Conservation (phyloP, 2,888 invertebrate genomes). For the Nesidiocoris tenuis region DNA sequence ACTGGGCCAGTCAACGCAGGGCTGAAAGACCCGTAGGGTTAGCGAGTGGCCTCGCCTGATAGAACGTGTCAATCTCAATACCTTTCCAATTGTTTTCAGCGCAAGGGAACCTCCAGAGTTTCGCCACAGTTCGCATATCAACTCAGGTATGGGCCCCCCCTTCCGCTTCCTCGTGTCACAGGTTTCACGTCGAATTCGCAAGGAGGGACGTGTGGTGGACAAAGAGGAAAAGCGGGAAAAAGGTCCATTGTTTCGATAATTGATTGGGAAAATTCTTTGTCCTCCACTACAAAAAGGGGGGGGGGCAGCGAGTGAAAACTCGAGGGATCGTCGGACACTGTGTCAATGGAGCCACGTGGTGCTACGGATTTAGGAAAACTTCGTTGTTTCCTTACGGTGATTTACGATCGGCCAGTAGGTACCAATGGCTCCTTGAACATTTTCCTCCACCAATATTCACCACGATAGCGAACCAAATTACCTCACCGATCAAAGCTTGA, state of each 20-base stretch:
- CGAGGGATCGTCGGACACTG: slow-evolving; percentile 4
- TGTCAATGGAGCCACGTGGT: not conserved
- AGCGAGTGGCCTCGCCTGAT: not conserved
- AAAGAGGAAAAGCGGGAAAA: slow-evolving; percentile 3
- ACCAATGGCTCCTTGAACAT: no score
- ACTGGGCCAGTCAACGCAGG: not conserved
- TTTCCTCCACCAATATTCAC: no score
- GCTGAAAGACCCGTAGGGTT: not conserved
- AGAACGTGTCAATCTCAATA: slow-evolving; percentile 20
- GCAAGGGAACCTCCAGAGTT: not conserved
- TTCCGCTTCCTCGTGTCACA: not conserved
- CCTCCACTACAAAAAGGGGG: not conserved
- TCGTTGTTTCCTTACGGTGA: not conserved
- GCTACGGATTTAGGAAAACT: no score
- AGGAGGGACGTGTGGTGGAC: slow-evolving; percentile 13
- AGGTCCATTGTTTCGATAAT: slow-evolving; percentile 37
- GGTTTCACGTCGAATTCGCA: slow-evolving; percentile 27
- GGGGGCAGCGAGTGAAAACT: slow-evolving; percentile 4
- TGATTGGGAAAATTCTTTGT: slow-evolving; percentile 39
- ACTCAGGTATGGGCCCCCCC: not conserved
- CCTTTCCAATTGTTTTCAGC: not conserved
- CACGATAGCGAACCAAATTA: no score
- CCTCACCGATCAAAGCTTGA: no score
- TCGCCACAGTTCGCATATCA: slow-evolving; percentile 12
- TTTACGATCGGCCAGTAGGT: no score